Conservation (phyloP, 2,888 invertebrate species). For the Phortica magna region DNA sequence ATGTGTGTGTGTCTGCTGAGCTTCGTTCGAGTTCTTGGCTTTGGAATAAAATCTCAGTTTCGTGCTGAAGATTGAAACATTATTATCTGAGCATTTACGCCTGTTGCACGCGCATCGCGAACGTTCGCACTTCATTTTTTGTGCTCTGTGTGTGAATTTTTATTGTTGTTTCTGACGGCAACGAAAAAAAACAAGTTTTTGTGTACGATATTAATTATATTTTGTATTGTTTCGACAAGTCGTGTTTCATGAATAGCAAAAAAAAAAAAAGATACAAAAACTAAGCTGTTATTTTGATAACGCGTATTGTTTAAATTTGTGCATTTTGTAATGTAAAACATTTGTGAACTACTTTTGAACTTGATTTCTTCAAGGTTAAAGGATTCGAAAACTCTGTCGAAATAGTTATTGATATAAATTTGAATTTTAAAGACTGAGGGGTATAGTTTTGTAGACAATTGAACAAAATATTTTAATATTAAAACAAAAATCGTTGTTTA, state of each 20-base stretch:
- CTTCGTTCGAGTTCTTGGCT: slow-evolving; percentile 62
- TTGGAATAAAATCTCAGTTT: slow-evolving; percentile 61
- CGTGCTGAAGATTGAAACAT: slow-evolving; percentile 64
- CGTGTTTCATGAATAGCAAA: slow-evolving; percentile 1
- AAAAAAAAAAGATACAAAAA: slow-evolving; percentile 2
- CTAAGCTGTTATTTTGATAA: background rate
- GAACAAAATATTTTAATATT: too few species aligned
- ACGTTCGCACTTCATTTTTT: background rate
- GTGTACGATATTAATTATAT: slow-evolving; percentile 19
- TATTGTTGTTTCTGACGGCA: slow-evolving; percentile 43
- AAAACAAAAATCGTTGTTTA: too few species aligned
- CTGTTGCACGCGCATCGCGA: slow-evolving; percentile 50
- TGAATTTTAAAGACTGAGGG: too few species aligned
- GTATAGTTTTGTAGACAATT: too few species aligned
- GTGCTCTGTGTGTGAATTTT: slow-evolving; percentile 20
- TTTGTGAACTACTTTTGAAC: background rate
- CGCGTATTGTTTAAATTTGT: background rate
- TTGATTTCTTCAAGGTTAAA: too few species aligned
- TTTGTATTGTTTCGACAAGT: background rate
- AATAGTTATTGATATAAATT: too few species aligned
- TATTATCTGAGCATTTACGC: slow-evolving; percentile 63
- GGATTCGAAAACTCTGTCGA: too few species aligned
- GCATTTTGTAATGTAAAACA: slow-evolving; percentile 13
- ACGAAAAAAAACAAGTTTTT: slow-evolving; percentile 25
- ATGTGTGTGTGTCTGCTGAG: background rate